These are phyloP conservation scores for Charanyca ferruginea DNA, from an alignment of 2,888 invertebrate species.

Conservation along the genomic window DNA sequence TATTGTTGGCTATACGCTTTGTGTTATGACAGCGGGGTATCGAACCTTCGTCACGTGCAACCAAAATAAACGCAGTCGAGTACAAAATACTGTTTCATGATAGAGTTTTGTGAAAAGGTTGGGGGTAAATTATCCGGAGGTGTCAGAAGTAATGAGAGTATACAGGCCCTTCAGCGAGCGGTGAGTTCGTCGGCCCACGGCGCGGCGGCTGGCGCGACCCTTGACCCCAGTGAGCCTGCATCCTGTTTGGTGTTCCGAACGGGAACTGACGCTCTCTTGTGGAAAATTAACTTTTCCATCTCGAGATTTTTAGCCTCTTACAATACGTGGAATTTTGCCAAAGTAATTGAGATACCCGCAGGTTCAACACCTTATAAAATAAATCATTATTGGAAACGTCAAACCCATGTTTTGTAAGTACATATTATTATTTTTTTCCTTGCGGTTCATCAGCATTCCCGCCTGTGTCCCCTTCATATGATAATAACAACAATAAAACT, in stretches of 20 bases:
- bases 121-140: slow-evolving; percentile 36
- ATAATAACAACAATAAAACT: too few relatives aligned
- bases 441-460: not conserved
- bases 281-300: slow-evolving; percentile 54
- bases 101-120: slow-evolving; percentile 31
- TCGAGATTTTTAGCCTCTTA: slow-evolving; percentile 25
- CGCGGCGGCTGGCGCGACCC: slow-evolving; percentile 60
- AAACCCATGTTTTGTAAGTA: slow-evolving; percentile 22
- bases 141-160: slow-evolving; percentile 48
- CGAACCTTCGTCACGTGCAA: slow-evolving; percentile 20
- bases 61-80: slow-evolving; percentile 20
- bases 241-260: slow-evolving; percentile 45
- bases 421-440: slow-evolving; percentile 6
- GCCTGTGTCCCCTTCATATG: too few relatives aligned
- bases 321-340: slow-evolving; percentile 13
- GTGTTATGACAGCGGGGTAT: slow-evolving; percentile 23
- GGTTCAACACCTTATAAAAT: slow-evolving; percentile 31
- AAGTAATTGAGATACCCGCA: slow-evolving; percentile 17
- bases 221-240: slow-evolving; percentile 71
- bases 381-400: slow-evolving; percentile 39
- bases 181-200: slow-evolving; percentile 66
- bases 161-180: slow-evolving; percentile 26
- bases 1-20: slow-evolving; percentile 35
- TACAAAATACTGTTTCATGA: slow-evolving; percentile 33
- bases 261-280: slow-evolving; percentile 41